These are phyloP conservation scores for Pagrus major DNA, from an alignment of 2,113 vertebrate genomes.

Conservation along the genomic window DNA sequence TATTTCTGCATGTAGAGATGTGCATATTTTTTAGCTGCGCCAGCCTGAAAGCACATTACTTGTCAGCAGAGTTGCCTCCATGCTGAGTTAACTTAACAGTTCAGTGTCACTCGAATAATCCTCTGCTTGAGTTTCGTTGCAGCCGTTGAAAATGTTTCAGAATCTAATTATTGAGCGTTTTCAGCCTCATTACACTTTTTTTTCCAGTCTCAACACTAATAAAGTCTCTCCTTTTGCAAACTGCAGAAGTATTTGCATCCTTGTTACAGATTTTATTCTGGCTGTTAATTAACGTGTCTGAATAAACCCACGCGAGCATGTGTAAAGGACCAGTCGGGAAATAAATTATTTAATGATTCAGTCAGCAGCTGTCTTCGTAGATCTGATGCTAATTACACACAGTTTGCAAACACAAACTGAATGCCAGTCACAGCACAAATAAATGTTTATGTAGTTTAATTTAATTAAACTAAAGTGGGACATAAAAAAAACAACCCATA, in stretches of 20 bases:
- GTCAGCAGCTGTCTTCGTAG: conserved; percentile 10
- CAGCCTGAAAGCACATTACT: not conserved
- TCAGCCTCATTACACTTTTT: not conserved
- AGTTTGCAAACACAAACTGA: conserved; percentile 30
- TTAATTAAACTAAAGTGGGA: not conserved
- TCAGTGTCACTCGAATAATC: not conserved
- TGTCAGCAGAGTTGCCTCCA: not conserved
- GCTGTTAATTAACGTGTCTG: not conserved
- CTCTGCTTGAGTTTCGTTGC: not conserved
- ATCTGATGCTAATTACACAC: conserved; percentile 6
- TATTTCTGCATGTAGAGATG: not conserved
- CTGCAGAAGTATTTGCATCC: not conserved
- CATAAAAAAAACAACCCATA: not conserved
- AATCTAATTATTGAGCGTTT: not conserved
- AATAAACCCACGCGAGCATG: not conserved
- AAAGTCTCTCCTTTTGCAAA: not conserved
- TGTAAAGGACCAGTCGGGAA: conserved; percentile 7
- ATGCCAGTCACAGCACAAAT: not conserved
- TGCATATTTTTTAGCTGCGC: not conserved
- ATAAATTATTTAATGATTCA: conserved; percentile 15
- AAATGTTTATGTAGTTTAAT: conserved; percentile 4
- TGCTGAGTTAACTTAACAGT: not conserved
- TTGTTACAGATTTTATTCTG: not conserved
- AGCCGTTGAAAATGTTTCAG: not conserved
- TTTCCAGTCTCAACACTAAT: not conserved